These are phyloP conservation scores for Apogon talboti DNA, from an alignment of 2,797 vertebrate genomes.

Conservation along the genomic window DNA sequence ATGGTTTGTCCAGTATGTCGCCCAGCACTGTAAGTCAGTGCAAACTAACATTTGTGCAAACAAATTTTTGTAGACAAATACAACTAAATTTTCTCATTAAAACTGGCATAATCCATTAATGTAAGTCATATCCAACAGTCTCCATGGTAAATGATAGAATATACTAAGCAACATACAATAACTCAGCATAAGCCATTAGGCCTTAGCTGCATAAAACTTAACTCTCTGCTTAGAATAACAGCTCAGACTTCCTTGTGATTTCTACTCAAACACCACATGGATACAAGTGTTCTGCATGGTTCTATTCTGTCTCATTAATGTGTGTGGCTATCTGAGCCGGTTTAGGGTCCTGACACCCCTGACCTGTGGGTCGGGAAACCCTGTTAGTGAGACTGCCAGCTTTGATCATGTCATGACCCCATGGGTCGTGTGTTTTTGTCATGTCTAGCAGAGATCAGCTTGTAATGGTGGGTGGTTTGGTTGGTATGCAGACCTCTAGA, in stretches of 20 bases:
- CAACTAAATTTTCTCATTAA: too few relatives aligned
- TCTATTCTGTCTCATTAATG: conserved; percentile 35
- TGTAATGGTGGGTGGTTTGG: conserved; percentile 63
- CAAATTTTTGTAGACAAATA: too few relatives aligned
- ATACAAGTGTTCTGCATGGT: background rate
- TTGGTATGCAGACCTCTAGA: conserved; percentile 70
- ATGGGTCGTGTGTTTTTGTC: conserved; percentile 34
- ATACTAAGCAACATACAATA: too few relatives aligned
- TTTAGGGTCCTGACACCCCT: conserved; percentile 44
- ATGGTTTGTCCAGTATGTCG: too few relatives aligned
- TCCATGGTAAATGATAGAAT: too few relatives aligned
- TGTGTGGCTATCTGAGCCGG: conserved; percentile 32
- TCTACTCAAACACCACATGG: conserved; percentile 15
- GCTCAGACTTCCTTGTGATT: background rate
- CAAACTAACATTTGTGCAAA: too few relatives aligned
- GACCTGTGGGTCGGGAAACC: conserved; percentile 52
- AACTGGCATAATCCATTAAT: too few relatives aligned
- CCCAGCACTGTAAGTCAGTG: too few relatives aligned
- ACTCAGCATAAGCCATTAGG: too few relatives aligned
- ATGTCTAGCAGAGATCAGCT: conserved; percentile 42
- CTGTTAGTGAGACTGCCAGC: conserved; percentile 38
- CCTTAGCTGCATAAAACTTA: too few relatives aligned
- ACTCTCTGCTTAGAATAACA: too few relatives aligned
- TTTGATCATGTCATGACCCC: conserved; percentile 58
- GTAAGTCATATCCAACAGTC: too few relatives aligned